Base-by-base conservation (phyloP, 2,113 vertebrate species). In the Ursus arctos region DNA sequence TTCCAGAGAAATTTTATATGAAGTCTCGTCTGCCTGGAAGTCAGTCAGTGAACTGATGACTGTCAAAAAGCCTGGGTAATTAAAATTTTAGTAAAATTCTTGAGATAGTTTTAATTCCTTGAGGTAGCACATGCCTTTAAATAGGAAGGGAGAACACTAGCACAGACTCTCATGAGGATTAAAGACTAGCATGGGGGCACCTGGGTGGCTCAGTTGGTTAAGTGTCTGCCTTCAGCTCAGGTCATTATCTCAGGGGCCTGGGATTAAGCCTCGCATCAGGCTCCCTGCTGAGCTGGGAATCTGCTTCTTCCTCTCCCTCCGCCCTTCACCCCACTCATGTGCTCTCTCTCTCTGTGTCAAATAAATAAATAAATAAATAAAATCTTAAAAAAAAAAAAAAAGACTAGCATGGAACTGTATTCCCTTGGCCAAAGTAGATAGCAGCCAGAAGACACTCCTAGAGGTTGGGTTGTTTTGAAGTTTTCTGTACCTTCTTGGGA, bases 1-100 rank as follows among this genome's bases (percentile, higher is more conserved):
- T 79, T 91, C 74, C 18, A 67, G 91, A 57, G 33, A 92, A 71
- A 85, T 53, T 43, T 94, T 94, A 51, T 72, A 26, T 85, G 72
- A 65, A 9, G 19, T 67, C 40, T 40, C 88, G 3, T 91, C 61
- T 92, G 24, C 33, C 76, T 88, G 14, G 12, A 94, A 80, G 57
- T 59, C 57, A 95, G 21, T 90, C 81, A 80, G 22, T 53, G 40
- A 92, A 81, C 55, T 83, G 61, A 61, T 82, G 49, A 53, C 61
- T 1, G 1, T 36, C n/a, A n/a, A 80, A 87, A 51, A 33, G 26
- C 33, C 55, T 80, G 53, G 77, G 2, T 84, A 79, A 76, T 95
- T 79, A 84, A 79, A 79, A 88, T 92, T 43, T 63, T 81, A 88
- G 43, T 65, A 63, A 71, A 69, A 65, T 93, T 93, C 83, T 88